Evolutionary conservation across 1,140 invertebrate genomes (phyloP).

Genomic region (Contarinia nasturtii): DNA sequence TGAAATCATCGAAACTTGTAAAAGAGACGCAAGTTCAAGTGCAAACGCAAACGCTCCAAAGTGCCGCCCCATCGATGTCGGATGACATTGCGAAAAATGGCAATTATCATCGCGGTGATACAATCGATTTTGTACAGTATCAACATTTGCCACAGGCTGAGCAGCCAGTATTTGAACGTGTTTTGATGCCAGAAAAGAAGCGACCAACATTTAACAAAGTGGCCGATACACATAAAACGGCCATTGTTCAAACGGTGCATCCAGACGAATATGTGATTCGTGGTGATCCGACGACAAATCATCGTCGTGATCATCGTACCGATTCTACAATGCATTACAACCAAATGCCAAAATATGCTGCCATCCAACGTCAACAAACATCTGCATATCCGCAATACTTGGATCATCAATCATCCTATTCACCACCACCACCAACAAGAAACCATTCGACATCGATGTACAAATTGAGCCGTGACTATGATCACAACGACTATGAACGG

Average conservation of each 20-base stretch:
- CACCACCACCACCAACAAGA: too few species aligned
- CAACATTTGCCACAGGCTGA: slow-evolving; percentile 2
- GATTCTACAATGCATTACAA: neutral
- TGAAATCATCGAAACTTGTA: neutral
- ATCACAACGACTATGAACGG: too few species aligned
- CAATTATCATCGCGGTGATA: neutral
- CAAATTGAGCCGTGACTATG: too few species aligned
- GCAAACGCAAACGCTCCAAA: neutral
- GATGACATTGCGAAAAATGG: neutral
- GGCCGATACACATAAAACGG: neutral
- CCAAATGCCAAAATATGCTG: neutral
- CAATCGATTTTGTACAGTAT: slow-evolving; percentile 3
- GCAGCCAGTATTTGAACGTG: slow-evolving; percentile 2
- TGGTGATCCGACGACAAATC: neutral
- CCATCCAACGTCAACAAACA: neutral
- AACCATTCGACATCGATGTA: too few species aligned
- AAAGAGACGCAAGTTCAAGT: neutral
- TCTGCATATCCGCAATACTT: neutral
- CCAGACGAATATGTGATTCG: neutral
- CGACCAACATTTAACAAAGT: neutral
- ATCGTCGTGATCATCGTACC: too few species aligned
- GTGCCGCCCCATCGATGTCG: neutral
- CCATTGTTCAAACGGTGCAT: neutral
- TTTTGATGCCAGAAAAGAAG: slow-evolving; percentile 4
- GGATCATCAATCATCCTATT: neutral